Evolutionary conservation across 2,797 vertebrate species (phyloP).

Genomic region (Pogoniulus pusillus): DNA sequence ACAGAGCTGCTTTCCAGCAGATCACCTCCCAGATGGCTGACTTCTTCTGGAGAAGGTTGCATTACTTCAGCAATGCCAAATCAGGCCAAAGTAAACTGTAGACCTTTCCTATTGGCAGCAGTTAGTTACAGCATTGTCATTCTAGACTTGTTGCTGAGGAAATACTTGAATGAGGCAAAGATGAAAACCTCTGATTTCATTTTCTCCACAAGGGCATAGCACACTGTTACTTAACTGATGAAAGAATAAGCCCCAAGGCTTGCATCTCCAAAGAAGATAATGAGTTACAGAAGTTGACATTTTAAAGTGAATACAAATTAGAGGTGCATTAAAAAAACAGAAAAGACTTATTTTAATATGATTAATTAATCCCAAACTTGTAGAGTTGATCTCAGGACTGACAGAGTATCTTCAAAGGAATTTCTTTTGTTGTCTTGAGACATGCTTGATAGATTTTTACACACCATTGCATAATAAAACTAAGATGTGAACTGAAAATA

Average conservation of each 20-base stretch:
- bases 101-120: slow-evolving; percentile 30
- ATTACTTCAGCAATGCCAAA: background rate
- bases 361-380: background rate
- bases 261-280: slow-evolving; percentile 34
- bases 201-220: slow-evolving; percentile 32
- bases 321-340: background rate
- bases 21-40: background rate
- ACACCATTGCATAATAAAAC: background rate
- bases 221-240: background rate
- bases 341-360: background rate
- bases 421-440: background rate
- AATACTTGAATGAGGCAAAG: slow-evolving; percentile 32
- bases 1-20: too few species aligned
- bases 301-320: slow-evolving; percentile 18
- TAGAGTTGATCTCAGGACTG: background rate
- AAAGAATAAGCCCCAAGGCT: slow-evolving; percentile 12
- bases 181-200: slow-evolving; percentile 20
- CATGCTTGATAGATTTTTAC: background rate
- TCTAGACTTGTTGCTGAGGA: slow-evolving; percentile 19
- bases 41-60: background rate
- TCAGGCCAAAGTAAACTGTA: slow-evolving; percentile 6
- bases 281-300: slow-evolving; percentile 39
- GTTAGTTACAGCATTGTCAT: background rate
- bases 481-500: background rate
- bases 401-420: background rate